Evolutionary conservation across 2,888 invertebrate species (phyloP).

Genomic region (Monochamus alternatus): DNA sequence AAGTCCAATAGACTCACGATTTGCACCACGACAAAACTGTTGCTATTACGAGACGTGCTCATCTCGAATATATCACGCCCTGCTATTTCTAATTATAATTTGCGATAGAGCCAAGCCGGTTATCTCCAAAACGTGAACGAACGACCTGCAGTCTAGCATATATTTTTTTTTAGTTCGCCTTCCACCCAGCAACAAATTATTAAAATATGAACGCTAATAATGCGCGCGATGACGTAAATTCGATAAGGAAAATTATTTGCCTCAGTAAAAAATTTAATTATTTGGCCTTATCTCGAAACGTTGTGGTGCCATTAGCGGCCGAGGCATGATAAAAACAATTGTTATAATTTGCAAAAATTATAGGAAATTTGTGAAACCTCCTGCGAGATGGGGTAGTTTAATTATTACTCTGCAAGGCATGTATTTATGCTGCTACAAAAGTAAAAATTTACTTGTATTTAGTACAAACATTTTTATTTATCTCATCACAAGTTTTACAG

Average conservation of each 20-base stretch:
- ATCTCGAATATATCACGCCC: constrained; percentile 4
- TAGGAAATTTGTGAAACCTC: no score
- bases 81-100: constrained; percentile 2
- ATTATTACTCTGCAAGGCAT: no score
- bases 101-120: neutral
- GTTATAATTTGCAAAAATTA: no score
- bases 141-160: constrained; percentile 2
- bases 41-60: neutral
- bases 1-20: no score
- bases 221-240: constrained; percentile 6
- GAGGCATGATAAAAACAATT: neutral
- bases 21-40: neutral
- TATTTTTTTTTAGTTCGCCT: neutral
- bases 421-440: no score
- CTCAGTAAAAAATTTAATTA: constrained; percentile 10
- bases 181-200: constrained; percentile 6
- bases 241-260: constrained; percentile 10
- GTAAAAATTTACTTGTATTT: no score
- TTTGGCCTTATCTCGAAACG: neutral
- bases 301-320: neutral
- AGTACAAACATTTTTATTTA: no score
- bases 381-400: no score
- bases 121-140: constrained; percentile 7
- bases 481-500: no score
- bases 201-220: constrained; percentile 5